Conservation (phyloP, 1,140 invertebrate genomes). For the Orchestia grillus region DNA sequence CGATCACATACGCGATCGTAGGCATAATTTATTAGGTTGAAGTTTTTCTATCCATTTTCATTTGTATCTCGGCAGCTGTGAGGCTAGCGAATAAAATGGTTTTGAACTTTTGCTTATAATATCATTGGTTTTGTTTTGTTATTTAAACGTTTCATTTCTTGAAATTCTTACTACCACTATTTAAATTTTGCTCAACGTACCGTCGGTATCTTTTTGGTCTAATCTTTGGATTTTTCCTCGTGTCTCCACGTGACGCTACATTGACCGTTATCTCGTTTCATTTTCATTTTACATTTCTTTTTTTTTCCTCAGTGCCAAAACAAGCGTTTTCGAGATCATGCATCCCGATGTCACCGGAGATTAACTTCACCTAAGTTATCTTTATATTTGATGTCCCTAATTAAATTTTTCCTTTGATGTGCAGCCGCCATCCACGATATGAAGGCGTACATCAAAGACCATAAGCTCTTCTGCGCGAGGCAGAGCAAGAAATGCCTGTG, state of each 20-base stretch:
- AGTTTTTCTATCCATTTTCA: too few species aligned
- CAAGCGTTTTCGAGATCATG: neutral
- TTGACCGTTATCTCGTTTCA: neutral
- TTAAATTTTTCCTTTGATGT: neutral
- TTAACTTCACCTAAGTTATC: neutral
- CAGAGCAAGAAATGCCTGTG: constrained; percentile 6
- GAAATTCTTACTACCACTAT: too few species aligned
- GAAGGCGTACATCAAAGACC: constrained; percentile 11
- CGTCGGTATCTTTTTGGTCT: neutral
- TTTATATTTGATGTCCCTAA: neutral
- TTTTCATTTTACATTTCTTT: neutral
- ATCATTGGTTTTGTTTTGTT: too few species aligned
- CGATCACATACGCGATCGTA: too few species aligned
- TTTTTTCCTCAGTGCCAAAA: neutral
- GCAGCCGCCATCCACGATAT: constrained; percentile 39
- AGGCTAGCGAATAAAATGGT: too few species aligned
- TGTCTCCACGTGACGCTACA: neutral
- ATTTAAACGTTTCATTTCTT: too few species aligned
- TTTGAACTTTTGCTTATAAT: too few species aligned
- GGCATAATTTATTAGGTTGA: too few species aligned
- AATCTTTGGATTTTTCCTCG: neutral
- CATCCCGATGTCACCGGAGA: neutral
- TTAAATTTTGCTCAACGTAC: too few species aligned
- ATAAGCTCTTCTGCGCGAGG: neutral
- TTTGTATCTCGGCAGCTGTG: too few species aligned